Base-by-base conservation (phyloP, 2,797 vertebrate genomes). In the Sebastes itinus region DNA sequence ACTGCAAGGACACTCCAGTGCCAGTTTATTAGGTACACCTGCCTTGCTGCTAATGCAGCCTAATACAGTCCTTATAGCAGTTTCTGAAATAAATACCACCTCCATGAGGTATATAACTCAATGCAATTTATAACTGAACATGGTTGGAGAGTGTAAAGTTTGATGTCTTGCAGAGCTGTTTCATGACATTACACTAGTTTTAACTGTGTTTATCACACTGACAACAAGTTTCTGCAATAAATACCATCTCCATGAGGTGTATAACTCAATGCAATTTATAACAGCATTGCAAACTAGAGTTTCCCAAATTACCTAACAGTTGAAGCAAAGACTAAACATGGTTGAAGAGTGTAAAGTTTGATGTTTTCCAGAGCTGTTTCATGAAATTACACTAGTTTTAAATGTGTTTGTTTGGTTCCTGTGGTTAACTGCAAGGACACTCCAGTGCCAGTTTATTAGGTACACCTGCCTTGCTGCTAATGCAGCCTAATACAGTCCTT, bases 361-460 rank as follows among this genome's bases (percentile, higher is more conserved):
- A 12, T 60, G 6, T 42, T 2, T 25, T 33, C 60, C 64, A 79
- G 62, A 0, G 1, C 25, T 20, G 10, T 9, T 68, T 5, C 14
- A 49, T 46, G n/a, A 13, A 1, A 11, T 4, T 20, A 9, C 10
- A 14, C 28, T 30, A 30, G 30, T 8, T 30, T 30, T 30, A 30
- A 30, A 8, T 30, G 75, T 86, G 69, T 88, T 85, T 35, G 73
- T 84, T 30, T 30, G 75, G 80, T 35, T 32, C 83, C 14, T 80
- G 52, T 70, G 80, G 55, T 18, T 4, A 7, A 30, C 28, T 30
- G 6, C 28, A 30, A 5, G n/a, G 65, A 58, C 13, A 71, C 61
- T 30, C 28, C 28, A 30, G 28, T 67, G 52, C 6, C 58, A 58
- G 10, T 65, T 63, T 54, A 52, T 55, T 42, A 60, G 64, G 14